These are phyloP conservation scores for Caenorhabditis sulstoni DNA, from an alignment of 2,888 invertebrate species.

Conservation along the genomic window DNA sequence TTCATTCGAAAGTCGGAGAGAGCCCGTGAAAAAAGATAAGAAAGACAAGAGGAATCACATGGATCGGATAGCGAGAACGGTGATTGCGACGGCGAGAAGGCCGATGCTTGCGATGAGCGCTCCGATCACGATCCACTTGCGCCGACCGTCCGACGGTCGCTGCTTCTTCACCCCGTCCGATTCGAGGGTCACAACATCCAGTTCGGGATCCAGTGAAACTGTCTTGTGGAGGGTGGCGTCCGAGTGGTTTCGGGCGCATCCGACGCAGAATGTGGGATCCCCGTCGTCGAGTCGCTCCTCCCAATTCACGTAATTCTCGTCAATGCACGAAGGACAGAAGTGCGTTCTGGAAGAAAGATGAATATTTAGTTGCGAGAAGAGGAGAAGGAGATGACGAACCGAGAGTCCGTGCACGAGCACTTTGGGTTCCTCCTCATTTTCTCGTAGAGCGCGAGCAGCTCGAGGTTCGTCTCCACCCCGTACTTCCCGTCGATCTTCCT, in stretches of 20 bases:
- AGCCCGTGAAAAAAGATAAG: not conserved
- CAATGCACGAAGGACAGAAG: slow-evolving; percentile 36
- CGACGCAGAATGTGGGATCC: slow-evolving; percentile 33
- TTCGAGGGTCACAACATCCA: not conserved
- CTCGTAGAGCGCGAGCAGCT: slow-evolving; percentile 16
- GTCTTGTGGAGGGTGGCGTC: slow-evolving; percentile 18
- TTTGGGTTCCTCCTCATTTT: slow-evolving; percentile 27
- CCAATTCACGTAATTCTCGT: slow-evolving; percentile 33
- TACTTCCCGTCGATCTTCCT: not conserved
- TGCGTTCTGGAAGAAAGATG: slow-evolving; percentile 25
- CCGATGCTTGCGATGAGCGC: not conserved
- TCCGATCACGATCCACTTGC: not conserved
- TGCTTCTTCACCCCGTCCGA: not conserved
- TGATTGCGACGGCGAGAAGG: not conserved
- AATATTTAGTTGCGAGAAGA: no score
- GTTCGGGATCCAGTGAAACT: slow-evolving; percentile 3
- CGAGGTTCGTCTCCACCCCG: slow-evolving; percentile 25
- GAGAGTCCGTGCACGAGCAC: slow-evolving; percentile 19
- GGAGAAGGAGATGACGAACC: slow-evolving; percentile 1
- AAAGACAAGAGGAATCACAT: not conserved
- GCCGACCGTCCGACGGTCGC: not conserved
- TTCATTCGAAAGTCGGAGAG: not conserved
- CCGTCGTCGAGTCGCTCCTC: slow-evolving; percentile 29
- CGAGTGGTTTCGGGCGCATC: slow-evolving; percentile 27
- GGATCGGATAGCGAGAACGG: not conserved